These are phyloP conservation scores for Poecilia latipinna DNA, from an alignment of 2,113 vertebrate species.

Conservation along the genomic window DNA sequence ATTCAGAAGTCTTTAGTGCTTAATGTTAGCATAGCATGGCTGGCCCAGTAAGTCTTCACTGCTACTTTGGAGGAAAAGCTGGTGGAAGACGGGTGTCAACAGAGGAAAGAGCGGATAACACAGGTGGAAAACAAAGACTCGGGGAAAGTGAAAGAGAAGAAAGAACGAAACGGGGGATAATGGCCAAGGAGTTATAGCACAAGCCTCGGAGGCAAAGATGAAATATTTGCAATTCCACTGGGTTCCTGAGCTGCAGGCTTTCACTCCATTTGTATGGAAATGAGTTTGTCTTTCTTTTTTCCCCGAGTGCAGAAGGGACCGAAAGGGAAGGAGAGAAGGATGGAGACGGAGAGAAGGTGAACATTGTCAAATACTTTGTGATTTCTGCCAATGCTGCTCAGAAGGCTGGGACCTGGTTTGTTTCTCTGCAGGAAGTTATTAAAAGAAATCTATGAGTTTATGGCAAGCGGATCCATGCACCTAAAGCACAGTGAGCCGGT, in stretches of 20 bases:
- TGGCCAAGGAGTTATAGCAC: constrained; percentile 71
- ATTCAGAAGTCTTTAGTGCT: neutral
- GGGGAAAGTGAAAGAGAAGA: constrained; percentile 39
- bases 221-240: constrained; percentile 85
- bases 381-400: constrained; percentile 69
- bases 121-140: constrained; percentile 30
- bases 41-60: constrained; percentile 40
- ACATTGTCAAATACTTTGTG: constrained; percentile 69
- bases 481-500: constrained; percentile 49
- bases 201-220: constrained; percentile 78
- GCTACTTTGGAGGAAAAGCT: constrained; percentile 17
- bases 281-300: constrained; percentile 80
- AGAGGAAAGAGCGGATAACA: constrained; percentile 33
- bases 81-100: constrained; percentile 21
- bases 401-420: constrained; percentile 55
- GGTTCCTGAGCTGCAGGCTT: constrained; percentile 78
- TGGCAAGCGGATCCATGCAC: constrained; percentile 71
- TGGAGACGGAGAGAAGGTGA: constrained; percentile 52
- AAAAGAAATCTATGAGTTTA: constrained; percentile 75
- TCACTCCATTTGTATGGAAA: constrained; percentile 87
- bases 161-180: constrained; percentile 66
- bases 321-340: constrained; percentile 51
- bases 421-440: constrained; percentile 68
- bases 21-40: constrained; percentile 17
- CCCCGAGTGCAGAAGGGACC: constrained; percentile 60